Evolutionary conservation across 2,888 invertebrate species (phyloP).

Genomic region (Andrena praecox): DNA sequence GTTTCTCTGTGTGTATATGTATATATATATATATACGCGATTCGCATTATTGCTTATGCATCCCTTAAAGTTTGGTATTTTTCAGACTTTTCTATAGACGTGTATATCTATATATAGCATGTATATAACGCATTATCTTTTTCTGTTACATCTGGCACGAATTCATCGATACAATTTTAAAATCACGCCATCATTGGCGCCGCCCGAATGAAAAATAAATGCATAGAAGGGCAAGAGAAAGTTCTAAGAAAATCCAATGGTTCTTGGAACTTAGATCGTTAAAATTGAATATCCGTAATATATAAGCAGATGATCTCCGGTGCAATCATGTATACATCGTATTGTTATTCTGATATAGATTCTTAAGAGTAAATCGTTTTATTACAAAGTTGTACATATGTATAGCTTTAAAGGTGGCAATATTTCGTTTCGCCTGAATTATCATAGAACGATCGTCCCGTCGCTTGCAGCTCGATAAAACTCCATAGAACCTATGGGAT

Average conservation of each 20-base stretch:
- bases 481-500: slow-evolving; percentile 40
- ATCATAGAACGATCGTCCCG: slow-evolving; percentile 45
- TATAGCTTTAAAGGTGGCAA: slow-evolving; percentile 50
- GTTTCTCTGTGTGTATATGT: slow-evolving; percentile 33
- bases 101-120: slow-evolving; percentile 39
- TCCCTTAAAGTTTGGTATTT: slow-evolving; percentile 73
- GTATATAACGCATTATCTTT: slow-evolving; percentile 23
- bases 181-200: neutral
- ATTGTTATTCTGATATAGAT: slow-evolving; percentile 35
- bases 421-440: slow-evolving; percentile 43
- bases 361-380: slow-evolving; percentile 73
- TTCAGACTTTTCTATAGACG: slow-evolving; percentile 56
- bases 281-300: slow-evolving; percentile 1
- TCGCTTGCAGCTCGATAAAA: slow-evolving; percentile 12
- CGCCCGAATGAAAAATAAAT: neutral
- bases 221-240: neutral
- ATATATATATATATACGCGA: slow-evolving; percentile 36
- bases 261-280: neutral
- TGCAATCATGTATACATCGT: slow-evolving; percentile 28
- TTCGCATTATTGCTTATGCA: slow-evolving; percentile 55
- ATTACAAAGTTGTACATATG: slow-evolving; percentile 76
- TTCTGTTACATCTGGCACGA: slow-evolving; percentile 35
- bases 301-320: slow-evolving; percentile 52
- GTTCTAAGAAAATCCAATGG: slow-evolving; percentile 14
- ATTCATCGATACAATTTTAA: slow-evolving; percentile 38